A percentile compares a stretch with the other conserved stretches of the same genome.
phyloP scores from a whole-genome alignment of 2,888 invertebrate genomes.

The Caradrina clavipalpis region DNA sequence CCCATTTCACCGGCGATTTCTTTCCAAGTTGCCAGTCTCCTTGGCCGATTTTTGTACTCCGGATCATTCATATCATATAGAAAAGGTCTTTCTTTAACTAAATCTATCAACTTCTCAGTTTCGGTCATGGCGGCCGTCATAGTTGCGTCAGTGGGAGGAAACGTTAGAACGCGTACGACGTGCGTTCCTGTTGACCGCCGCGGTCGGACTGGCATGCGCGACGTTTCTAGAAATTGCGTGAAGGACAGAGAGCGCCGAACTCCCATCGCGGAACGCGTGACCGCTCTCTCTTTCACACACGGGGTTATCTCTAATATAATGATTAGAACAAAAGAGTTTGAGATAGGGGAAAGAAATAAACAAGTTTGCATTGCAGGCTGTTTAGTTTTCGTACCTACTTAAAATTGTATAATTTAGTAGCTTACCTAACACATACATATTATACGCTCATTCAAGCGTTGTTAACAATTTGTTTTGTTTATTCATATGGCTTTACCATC shows the following conservation, averaged over 20 bases:
- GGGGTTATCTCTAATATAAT: constrained; percentile 2
- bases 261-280: constrained; percentile 51
- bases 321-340: neutral
- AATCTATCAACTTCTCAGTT: constrained; percentile 36
- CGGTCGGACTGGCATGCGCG: constrained; percentile 42
- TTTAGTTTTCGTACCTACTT: neutral
- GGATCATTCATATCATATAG: constrained; percentile 49
- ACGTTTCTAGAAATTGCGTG: constrained; percentile 31
- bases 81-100: constrained; percentile 39
- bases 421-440: too few species aligned
- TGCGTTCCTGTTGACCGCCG: constrained; percentile 53
- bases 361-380: neutral
- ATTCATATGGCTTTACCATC: too few species aligned
- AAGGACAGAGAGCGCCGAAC: constrained; percentile 43
- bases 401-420: too few species aligned
- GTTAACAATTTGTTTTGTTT: too few species aligned
- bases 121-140: constrained; percentile 23
- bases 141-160: neutral
- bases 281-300: constrained; percentile 43
- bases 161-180: constrained; percentile 38
- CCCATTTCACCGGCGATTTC: constrained; percentile 52
- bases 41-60: constrained; percentile 50
- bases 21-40: constrained; percentile 48
- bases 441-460: too few species aligned
- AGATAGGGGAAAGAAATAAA: neutral